Evolutionary conservation across 2,797 vertebrate species (phyloP), one percentile per base, ranked within the genome.

Genomic region (Sebastes hubbsi): DNA sequence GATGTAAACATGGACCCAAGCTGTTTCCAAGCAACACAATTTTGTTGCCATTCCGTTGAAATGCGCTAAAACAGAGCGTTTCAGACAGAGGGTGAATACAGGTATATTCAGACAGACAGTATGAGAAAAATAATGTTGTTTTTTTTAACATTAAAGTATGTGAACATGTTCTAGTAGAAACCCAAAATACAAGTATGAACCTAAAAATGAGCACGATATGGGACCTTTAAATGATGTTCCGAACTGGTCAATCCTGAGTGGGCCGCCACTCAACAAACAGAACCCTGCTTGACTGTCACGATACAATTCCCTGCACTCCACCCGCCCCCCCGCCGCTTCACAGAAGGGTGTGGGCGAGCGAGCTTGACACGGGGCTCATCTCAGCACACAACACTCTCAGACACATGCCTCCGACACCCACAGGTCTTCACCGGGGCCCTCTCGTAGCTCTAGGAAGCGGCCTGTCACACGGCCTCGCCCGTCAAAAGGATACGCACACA

Each of bases 401-500:
- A 77, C 80, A 70, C 83, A 72, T 30, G 56, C 29, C 72, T 46
- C 29, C 29, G 25, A 25, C 74, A 54, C 77, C 81, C 70, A 69
- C 76, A 70, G 71, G 75, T 81, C 81, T 66, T 82, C 69, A 70
- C 49, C 4, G n/a, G 34, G 58, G 52, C 11, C 32, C 52, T 68
- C 20, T 20, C 2, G 5, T 24, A 8, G 72, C 72, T 62, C 42
- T 1, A 11, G 75, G 77, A 71, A 75, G 72, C 27, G 12, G 68
- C 59, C 61, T 78, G 82, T 90, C 82, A 80, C 49, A 12, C 20
- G 13, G 68, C 62, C 64, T 83, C 16, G 2, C 74, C 64, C 56
- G 8, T 77, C 75, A 62, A 52, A 42, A 7, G 18, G 18, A 75
- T 12, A 72, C 20, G 16, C 81, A 55, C 82, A 52, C 68, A 66